These are phyloP conservation scores for Drosophila mettleri DNA, from an alignment of 2,888 invertebrate species.

Conservation along the genomic window DNA sequence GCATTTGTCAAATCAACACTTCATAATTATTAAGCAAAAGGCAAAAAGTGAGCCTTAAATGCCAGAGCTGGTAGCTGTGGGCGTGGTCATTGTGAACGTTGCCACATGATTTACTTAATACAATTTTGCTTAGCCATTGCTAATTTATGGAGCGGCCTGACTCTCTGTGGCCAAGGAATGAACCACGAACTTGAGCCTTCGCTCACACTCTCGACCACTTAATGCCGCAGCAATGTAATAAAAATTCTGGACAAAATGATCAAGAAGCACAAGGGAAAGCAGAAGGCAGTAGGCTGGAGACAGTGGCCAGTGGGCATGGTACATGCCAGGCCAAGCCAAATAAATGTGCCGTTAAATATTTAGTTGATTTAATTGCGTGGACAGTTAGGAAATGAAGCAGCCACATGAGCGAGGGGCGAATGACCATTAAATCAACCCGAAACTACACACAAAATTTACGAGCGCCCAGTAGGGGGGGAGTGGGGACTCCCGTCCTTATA, in stretches of 20 bases:
- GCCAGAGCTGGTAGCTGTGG: slow-evolving; percentile 8
- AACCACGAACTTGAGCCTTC: slow-evolving; percentile 24
- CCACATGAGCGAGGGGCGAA: not conserved
- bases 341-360: slow-evolving; percentile 79
- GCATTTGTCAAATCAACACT: slow-evolving; percentile 50
- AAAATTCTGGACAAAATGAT: slow-evolving; percentile 65
- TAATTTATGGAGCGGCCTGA: slow-evolving; percentile 62
- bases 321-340: slow-evolving; percentile 34
- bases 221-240: slow-evolving; percentile 72
- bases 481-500: slow-evolving; percentile 6
- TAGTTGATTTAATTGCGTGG: slow-evolving; percentile 79
- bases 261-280: slow-evolving; percentile 26
- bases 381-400: slow-evolving; percentile 19
- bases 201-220: slow-evolving; percentile 51
- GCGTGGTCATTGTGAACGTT: slow-evolving; percentile 27
- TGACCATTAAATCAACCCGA: slow-evolving; percentile 74
- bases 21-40: slow-evolving; percentile 51
- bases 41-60: slow-evolving; percentile 32
- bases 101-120: slow-evolving; percentile 71
- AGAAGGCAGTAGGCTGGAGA: no score
- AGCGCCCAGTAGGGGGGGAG: slow-evolving; percentile 27
- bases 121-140: slow-evolving; percentile 62
- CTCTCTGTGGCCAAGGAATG: slow-evolving; percentile 23
- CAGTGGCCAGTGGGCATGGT: slow-evolving; percentile 8
- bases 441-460: slow-evolving; percentile 69